Evolutionary conservation across 2,797 vertebrate species (phyloP), one percentile per base, ranked within the genome.

Genomic region (Capromys pilorides): DNA sequence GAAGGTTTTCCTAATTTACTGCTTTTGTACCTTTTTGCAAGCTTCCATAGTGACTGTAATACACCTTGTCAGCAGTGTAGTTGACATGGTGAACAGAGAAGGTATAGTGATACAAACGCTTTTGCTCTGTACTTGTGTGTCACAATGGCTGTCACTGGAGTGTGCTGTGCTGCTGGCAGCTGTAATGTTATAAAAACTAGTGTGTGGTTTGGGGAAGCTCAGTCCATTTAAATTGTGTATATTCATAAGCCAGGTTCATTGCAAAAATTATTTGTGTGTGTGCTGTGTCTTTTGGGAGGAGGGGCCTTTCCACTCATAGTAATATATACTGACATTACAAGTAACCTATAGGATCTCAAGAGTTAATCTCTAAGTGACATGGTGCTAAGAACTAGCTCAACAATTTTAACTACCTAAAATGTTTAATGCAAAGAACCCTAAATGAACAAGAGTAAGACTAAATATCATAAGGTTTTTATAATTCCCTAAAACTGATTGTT

Each of bases 41-140:
- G 99, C 99, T 99, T 99, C 99, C 99, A 64, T 99, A 99, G 99
- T 99, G 99, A 99, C 99, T 98, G 99, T 99, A 98, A 99, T 99
- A 98, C 99, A 99, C 99, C 99, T 99, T 99, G 99, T 99, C 99
- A 99, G 98, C 98, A 97, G 98, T 98, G 98, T 98, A 97, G 99
- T 99, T 99, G 99, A 99, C 98, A 99, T 98, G 99, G 99, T 99
- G 98, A 98, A 98, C 98, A 93, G 98, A 96, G 99, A 99, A 99
- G 99, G 99, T 99, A 99, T 98, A 86, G 93, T 93, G 41, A 49
- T 18, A 1, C n/a, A 12, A 85, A 24, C 90, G 79, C 12, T n/a
- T 86, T 77, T 51, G 89, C 54, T 69, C 24, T 78, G 54, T 96
- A 75, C 96, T 6, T 77, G 61, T 94, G 91, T 59, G 19, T 51